phyloP scores from a whole-genome alignment of 1,140 invertebrate genomes.

The Cotesia vestalis region DNA sequence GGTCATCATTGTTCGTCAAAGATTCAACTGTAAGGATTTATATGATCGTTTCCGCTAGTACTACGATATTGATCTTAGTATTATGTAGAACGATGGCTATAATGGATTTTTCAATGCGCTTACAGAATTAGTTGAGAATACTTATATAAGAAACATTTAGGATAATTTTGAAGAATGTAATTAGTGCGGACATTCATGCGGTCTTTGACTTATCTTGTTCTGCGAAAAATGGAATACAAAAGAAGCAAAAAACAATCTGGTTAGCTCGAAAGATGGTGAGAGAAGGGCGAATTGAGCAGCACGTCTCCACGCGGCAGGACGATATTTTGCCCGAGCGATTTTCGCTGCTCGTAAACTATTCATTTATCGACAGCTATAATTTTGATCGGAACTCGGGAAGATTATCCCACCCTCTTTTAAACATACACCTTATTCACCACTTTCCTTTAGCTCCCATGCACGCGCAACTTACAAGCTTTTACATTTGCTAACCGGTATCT shows the following conservation, averaged over 20 bases:
- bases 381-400: slow-evolving; percentile 55
- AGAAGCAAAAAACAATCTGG: slow-evolving; percentile 22
- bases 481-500: too few species aligned
- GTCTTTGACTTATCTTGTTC: slow-evolving; percentile 40
- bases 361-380: slow-evolving; percentile 65
- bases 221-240: slow-evolving; percentile 13
- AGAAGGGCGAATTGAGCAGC: slow-evolving; percentile 39
- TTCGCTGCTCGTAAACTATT: slow-evolving; percentile 66
- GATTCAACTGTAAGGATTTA: too few species aligned
- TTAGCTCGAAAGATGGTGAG: slow-evolving; percentile 22
- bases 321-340: slow-evolving; percentile 60
- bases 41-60: too few species aligned
- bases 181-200: neutral
- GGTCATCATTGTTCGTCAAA: too few species aligned
- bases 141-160: neutral
- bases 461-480: slow-evolving; percentile 29
- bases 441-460: slow-evolving; percentile 20
- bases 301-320: slow-evolving; percentile 35
- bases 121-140: neutral
- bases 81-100: too few species aligned
- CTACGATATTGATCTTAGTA: too few species aligned
- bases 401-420: slow-evolving; percentile 35
- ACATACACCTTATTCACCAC: slow-evolving; percentile 36
- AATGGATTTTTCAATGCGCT: too few species aligned
- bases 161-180: neutral